These are phyloP conservation scores for Orchestes rusci DNA, from an alignment of 2,888 invertebrate genomes.

Conservation along the genomic window DNA sequence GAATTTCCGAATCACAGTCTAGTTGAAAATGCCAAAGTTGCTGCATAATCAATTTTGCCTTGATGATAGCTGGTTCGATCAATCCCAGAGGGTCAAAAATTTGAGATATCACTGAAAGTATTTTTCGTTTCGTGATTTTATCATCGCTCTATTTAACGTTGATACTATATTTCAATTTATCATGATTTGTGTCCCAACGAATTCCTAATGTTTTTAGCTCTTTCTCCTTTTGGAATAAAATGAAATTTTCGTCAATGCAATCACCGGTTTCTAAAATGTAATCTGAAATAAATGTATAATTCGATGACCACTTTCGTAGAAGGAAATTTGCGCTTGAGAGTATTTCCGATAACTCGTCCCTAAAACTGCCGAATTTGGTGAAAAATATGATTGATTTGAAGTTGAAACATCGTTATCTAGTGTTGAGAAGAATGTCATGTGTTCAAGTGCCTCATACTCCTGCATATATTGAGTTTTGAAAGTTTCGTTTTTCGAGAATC, in stretches of 20 bases:
- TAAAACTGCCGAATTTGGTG: constrained; percentile 10
- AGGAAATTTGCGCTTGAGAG: not conserved
- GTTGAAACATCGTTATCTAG: constrained; percentile 1
- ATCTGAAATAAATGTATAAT: not conserved
- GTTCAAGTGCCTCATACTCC: constrained; percentile 17
- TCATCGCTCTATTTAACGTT: not conserved
- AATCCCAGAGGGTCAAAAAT: constrained; percentile 4
- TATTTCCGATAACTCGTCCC: not conserved
- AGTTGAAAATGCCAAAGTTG: not conserved
- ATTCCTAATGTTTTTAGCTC: too few species aligned
- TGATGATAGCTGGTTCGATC: constrained; percentile 1
- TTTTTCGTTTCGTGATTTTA: not conserved
- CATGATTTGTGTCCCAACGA: too few species aligned
- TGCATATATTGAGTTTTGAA: constrained; percentile 15
- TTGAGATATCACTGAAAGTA: not conserved
- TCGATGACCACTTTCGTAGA: not conserved
- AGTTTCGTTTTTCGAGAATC: constrained; percentile 10
- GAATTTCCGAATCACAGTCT: not conserved
- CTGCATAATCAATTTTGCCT: constrained; percentile 3
- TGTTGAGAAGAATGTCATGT: constrained; percentile 17
- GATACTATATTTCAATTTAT: not conserved
- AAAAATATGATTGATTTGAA: constrained; percentile 1
- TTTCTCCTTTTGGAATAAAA: too few species aligned
- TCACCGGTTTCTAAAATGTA: not conserved
- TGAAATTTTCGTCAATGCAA: not conserved